Percentiles rank a stretch among this genome's conserved stretches.
Conservation (phyloP, 2,113 vertebrate species). For the Pipa parva region DNA sequence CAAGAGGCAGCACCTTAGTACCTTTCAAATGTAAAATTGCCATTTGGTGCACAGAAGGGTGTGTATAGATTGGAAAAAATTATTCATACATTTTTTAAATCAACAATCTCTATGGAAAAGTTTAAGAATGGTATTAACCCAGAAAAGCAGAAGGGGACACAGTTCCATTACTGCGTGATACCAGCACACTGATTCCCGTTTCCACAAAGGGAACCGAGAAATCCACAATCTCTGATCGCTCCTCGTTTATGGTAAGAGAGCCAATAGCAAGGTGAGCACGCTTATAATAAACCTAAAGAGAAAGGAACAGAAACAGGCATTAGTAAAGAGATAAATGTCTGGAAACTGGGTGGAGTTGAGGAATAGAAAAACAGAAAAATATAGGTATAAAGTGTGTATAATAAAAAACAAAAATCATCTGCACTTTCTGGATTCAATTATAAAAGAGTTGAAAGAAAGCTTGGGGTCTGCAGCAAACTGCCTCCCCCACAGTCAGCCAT, state of each 20-base stretch:
- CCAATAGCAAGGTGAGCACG: constrained; percentile 97
- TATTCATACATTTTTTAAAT: no score
- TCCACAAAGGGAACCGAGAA: constrained; percentile 98
- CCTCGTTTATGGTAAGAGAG: constrained; percentile 95
- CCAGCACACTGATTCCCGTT: constrained; percentile 97
- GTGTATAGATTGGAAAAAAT: no score
- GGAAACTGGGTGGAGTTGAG: neutral
- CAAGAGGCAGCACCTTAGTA: no score
- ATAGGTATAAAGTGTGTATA: neutral
- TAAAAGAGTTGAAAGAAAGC: neutral
- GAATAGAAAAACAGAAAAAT: no score
- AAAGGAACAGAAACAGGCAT: neutral
- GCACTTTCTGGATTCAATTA: neutral
- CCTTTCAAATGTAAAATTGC: no score
- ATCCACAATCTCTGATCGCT: constrained; percentile 92
- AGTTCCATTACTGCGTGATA: constrained; percentile 90
- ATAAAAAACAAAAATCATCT: neutral
- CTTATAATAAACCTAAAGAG: constrained; percentile 86
- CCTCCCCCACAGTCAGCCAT: no score
- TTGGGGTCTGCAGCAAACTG: neutral
- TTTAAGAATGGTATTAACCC: constrained; percentile 63
- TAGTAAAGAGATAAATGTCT: neutral
- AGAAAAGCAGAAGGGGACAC: constrained; percentile 94
- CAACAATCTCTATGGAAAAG: neutral
- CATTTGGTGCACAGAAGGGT: no score